Conservation (phyloP, 2,797 vertebrate species). For the Linurgus olivaceus region DNA sequence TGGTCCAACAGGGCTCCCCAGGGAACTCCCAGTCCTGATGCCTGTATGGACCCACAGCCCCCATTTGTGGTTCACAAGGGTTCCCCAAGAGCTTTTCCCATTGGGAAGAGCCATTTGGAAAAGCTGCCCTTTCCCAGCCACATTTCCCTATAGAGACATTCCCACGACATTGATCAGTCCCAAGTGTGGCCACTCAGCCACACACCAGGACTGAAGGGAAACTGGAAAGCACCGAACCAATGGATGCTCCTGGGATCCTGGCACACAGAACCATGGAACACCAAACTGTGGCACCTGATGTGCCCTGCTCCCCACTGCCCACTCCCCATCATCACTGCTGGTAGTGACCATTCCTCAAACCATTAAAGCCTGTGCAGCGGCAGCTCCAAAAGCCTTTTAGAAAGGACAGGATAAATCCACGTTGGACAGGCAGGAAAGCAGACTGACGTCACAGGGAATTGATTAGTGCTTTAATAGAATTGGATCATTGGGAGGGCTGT, state of each 20-base stretch:
- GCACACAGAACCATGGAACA: background rate
- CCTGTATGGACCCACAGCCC: background rate
- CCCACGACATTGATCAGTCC: fast-evolving
- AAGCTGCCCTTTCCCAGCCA: fast-evolving
- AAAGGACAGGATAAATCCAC: constrained; percentile 24
- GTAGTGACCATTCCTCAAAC: background rate
- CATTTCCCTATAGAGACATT: background rate
- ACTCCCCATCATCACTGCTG: fast-evolving
- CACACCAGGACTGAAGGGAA: background rate
- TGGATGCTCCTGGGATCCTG: background rate
- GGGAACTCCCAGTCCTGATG: fast-evolving
- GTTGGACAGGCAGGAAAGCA: background rate
- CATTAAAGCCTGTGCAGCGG: background rate
- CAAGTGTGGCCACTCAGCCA: fast-evolving
- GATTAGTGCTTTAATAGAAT: constrained; percentile 56
- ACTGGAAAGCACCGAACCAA: background rate
- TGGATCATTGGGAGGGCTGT: constrained; percentile 22
- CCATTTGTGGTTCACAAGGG: background rate
- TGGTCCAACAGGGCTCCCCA: fast-evolving
- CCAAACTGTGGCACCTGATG: background rate
- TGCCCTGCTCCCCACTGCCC: background rate
- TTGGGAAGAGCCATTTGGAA: background rate
- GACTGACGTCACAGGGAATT: constrained; percentile 18
- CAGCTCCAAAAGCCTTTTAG: background rate
- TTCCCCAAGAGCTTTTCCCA: background rate